These are phyloP conservation scores for Dendroctonus valens DNA, from an alignment of 1,140 invertebrate genomes.

Conservation along the genomic window DNA sequence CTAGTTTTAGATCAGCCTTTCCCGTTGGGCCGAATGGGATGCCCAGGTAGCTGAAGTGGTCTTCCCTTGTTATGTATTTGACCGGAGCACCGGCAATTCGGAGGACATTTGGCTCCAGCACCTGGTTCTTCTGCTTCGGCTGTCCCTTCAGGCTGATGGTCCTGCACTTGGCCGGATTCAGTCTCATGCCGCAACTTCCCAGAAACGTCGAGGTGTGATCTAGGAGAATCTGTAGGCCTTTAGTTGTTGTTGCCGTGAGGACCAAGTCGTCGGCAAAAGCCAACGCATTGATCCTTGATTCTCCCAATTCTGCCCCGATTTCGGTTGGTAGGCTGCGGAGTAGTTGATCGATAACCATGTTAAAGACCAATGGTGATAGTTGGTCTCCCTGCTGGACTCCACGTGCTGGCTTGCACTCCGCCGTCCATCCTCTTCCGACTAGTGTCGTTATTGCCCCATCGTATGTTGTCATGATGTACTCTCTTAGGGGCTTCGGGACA, in stretches of 20 bases:
- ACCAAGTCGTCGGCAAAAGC: slow-evolving; percentile 34
- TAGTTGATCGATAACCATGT: slow-evolving; percentile 42
- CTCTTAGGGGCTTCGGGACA: neutral
- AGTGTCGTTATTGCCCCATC: slow-evolving; percentile 11
- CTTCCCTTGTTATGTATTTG: neutral
- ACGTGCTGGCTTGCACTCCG: slow-evolving; percentile 45
- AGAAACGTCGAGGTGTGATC: neutral
- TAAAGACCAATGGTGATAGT: slow-evolving; percentile 44
- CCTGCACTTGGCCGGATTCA: slow-evolving; percentile 8
- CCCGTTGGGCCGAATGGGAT: neutral
- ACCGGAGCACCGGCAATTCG: neutral
- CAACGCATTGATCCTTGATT: slow-evolving; percentile 16
- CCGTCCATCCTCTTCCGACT: slow-evolving; percentile 40
- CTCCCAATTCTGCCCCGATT: neutral
- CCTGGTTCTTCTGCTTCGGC: slow-evolving; percentile 21
- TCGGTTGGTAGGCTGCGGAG: slow-evolving; percentile 25
- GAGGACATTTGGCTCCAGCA: slow-evolving; percentile 5
- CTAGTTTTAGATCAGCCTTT: neutral
- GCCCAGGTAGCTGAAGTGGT: neutral
- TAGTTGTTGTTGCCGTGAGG: slow-evolving; percentile 16
- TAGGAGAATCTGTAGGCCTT: slow-evolving; percentile 14
- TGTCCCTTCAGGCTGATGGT: slow-evolving; percentile 11
- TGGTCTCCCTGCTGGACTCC: slow-evolving; percentile 52
- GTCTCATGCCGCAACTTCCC: slow-evolving; percentile 15
- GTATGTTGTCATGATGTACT: slow-evolving; percentile 31